Base-by-base conservation (phyloP, 2,797 vertebrate genomes). In the Balearica regulorum region DNA sequence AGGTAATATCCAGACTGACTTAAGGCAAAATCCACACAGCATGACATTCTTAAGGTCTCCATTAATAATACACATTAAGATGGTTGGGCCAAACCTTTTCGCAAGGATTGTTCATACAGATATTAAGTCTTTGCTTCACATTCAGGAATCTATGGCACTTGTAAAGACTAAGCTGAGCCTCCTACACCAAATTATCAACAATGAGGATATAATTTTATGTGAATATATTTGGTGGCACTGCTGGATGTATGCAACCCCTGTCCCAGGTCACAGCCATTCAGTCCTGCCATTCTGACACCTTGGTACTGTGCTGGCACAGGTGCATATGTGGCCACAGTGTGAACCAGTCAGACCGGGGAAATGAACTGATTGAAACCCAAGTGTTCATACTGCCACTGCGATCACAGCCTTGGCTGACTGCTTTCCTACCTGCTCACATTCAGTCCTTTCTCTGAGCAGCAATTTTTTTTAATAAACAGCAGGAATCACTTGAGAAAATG, bases 241-340 rank as follows among this genome's bases (percentile, higher is more conserved):
- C 83, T 78, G 66, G 24, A 54, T 2, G 0, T 1, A 13, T 1
- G 2, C 54, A 33, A 3, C 7, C 39, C 28, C 48, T 44, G 44
- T 19, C 17, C 37, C 78, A 29, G 19, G 29, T 53, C 24, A 24
- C 84, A 60, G 87, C 41, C 29, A 1, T 16, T 73, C 29, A 26
- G 46, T 26, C n/a, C 57, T 79, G 54, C 87, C 18, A 1, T 61
- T 11, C 83, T 92, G 89, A 58, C 73, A 24, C 57, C 77, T 84
- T 11, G 16, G 4, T 4, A 13, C 17, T 39, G 13, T 21, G 5
- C 61, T 76, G 78, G 84, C 77, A 76, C 33, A 57, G 60, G 46
- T 39, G 33, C 17, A 5, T 18, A 4, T 10, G 9, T 65, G 73
- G 89, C 58, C 87, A 79, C 81, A 4, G 81, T 5, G 13, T 31